These are phyloP conservation scores for Perca schrenkii DNA, from an alignment of 2,113 vertebrate genomes.

Conservation along the genomic window DNA sequence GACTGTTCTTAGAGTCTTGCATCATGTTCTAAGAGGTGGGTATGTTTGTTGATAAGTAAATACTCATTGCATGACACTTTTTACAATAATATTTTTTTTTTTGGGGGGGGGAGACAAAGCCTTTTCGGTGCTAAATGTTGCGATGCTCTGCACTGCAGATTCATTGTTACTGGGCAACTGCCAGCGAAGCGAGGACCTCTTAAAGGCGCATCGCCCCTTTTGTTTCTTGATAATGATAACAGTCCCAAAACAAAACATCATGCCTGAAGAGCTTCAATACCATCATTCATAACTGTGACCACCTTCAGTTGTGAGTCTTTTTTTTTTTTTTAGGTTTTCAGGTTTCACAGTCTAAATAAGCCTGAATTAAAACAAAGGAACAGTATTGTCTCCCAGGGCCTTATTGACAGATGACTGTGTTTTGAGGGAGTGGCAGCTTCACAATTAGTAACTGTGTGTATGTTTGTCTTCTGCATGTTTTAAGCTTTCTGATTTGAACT, in stretches of 20 bases:
- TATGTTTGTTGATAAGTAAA: background rate
- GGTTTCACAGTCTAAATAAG: background rate
- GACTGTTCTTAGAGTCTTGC: background rate
- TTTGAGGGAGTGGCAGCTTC: conserved; percentile 59
- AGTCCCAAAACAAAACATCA: conserved; percentile 16
- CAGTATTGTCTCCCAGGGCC: conserved; percentile 1
- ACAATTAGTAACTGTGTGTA: background rate
- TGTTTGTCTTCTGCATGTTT: background rate
- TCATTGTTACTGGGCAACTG: conserved; percentile 71
- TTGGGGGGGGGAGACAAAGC: background rate
- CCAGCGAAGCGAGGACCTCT: conserved; percentile 68
- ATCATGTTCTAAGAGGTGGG: background rate
- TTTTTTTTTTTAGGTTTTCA: background rate
- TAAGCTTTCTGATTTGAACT: conserved; percentile 16
- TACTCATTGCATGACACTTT: background rate
- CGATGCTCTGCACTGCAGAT: conserved; percentile 79
- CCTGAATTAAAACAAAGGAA: conserved; percentile 2
- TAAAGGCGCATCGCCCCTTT: conserved; percentile 67
- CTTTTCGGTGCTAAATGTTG: conserved; percentile 8
- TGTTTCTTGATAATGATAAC: conserved; percentile 18
- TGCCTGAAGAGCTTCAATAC: background rate
- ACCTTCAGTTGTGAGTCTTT: no score
- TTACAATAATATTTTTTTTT: background rate
- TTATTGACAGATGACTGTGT: conserved; percentile 40
- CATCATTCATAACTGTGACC: background rate